Evolutionary conservation across 2,113 vertebrate species (phyloP), one percentile per base, ranked within the genome.

Genomic region (Boulengeromyrus knoepffleri): DNA sequence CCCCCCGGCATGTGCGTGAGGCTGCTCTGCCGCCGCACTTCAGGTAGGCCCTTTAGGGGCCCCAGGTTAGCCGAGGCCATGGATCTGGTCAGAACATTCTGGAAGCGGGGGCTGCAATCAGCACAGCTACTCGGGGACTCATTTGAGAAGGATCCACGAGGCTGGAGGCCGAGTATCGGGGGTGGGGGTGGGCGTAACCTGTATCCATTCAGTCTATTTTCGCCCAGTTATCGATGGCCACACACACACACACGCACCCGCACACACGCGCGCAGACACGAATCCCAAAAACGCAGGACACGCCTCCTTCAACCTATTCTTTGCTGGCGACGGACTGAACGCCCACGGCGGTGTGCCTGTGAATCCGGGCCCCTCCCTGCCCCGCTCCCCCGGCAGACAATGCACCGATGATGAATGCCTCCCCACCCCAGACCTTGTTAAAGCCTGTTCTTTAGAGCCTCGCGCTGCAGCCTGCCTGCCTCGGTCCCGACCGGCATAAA

Each of bases 381-480:
- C 87, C 87, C 1, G 6, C 87, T 80, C n/a, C 45, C 66, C 66
- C 46, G 21, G 95, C 96, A 96, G 94, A 97, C 97, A 97, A 97
- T 97, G 96, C 96, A 90, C 93, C 94, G 88, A 94, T 97, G 97
- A 97, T 97, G 97, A 97, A 97, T 97, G 96, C 96, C 96, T 96
- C 97, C 96, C 96, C 96, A 96, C 96, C 96, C 96, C 96, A 97
- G 97, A 97, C 96, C 97, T 97, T 97, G 96, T 97, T 97, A 97
- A 97, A 97, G 95, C 95, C 96, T 96, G 97, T 97, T 97, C 96
- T 97, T 96, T 96, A 96, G 94, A 96, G 96, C 95, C 95, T 96
- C 93, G 95, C 94, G 95, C 95, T 95, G 92, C 95, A 96, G 95
- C 96, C 93, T 70, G 62, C 62, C 95, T 94, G 95, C 94, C 95